Evolutionary conservation across 1,140 invertebrate genomes (phyloP).

Genomic region (Pseudachorutes palmiensis): DNA sequence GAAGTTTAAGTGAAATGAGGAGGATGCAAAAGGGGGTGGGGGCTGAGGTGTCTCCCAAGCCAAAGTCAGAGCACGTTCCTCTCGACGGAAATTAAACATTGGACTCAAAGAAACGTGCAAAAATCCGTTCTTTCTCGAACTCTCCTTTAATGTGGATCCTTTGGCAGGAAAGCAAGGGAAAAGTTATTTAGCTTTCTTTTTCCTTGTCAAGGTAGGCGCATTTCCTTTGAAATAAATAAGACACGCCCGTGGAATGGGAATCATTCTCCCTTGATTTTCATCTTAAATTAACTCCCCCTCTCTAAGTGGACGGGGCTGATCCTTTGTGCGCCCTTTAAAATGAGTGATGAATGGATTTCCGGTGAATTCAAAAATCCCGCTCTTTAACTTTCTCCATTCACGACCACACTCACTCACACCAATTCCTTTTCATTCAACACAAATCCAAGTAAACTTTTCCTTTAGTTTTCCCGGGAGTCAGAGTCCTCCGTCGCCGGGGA

Average conservation of each 20-base stretch:
- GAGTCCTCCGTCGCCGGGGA: too few species aligned
- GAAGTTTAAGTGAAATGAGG: too few species aligned
- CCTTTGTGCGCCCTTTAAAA: too few species aligned
- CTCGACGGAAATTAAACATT: slow-evolving; percentile 34
- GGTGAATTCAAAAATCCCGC: neutral
- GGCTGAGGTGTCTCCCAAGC: too few species aligned
- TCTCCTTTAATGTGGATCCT: too few species aligned
- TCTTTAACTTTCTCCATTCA: neutral
- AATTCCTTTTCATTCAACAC: neutral
- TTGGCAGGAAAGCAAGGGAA: neutral
- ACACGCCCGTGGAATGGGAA: too few species aligned
- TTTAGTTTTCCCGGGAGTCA: neutral
- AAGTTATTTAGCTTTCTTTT: neutral
- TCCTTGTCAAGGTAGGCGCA: too few species aligned
- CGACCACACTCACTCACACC: neutral
- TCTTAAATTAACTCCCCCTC: too few species aligned
- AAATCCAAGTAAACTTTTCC: neutral
- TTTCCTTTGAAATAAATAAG: too few species aligned
- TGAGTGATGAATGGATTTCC: neutral
- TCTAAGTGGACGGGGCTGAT: too few species aligned
- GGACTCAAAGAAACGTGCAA: slow-evolving; percentile 25
- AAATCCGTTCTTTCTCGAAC: slow-evolving; percentile 26
- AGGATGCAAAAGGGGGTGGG: too few species aligned
- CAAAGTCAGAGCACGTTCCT: slow-evolving; percentile 29
- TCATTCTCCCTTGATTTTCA: too few species aligned